Conservation (phyloP, 1,140 invertebrate species). For the Drosophila melanogaster region Release_6_plus_ISO1_MT NT_033779.5:20031501-20032000, state of each 20-base stretch:
- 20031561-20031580: constrained; percentile 67
- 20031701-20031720: constrained; percentile 44
- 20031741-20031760: constrained; percentile 22
- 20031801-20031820: background rate
- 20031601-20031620: constrained; percentile 14
- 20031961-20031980: background rate
- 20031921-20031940: constrained; percentile 7
- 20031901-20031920: constrained; percentile 27
- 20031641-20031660: constrained; percentile 43
- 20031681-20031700: constrained; percentile 27
- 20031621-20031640: constrained; percentile 60
- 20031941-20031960: constrained; percentile 8
- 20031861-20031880: constrained; percentile 7
- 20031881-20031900: constrained; percentile 3
- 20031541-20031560: constrained; percentile 64
- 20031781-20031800: constrained; percentile 23
- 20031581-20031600: constrained; percentile 63
- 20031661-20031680: constrained; percentile 27
- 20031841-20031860: constrained; percentile 9
- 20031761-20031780: constrained; percentile 29
- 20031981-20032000: constrained; percentile 3
- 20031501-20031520: constrained; percentile 19
- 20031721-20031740: constrained; percentile 15
- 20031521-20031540: constrained; percentile 15
- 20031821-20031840: constrained; percentile 7